Conservation (phyloP, 2,113 vertebrate species). For the Vulpes vulpes region DNA sequence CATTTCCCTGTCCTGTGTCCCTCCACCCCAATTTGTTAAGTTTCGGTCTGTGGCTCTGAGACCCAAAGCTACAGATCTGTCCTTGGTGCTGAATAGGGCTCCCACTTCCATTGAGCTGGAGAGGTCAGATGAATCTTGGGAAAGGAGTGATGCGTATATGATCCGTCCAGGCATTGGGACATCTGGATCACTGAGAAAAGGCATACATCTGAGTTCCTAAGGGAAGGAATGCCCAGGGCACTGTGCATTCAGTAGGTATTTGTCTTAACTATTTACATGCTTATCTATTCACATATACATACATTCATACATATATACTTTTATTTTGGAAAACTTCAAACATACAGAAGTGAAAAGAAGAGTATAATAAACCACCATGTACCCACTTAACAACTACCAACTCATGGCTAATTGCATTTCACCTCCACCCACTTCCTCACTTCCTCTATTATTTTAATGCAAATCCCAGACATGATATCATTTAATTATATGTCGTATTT, state of each 20-base stretch:
- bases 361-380: neutral
- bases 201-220: neutral
- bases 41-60: slow-evolving; percentile 63
- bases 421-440: slow-evolving; percentile 10
- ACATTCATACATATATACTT: neutral
- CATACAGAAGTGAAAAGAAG: neutral
- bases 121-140: neutral
- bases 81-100: slow-evolving; percentile 77
- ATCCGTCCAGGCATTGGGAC: neutral
- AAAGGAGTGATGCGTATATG: neutral
- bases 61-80: slow-evolving; percentile 47
- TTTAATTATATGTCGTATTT: slow-evolving; percentile 48
- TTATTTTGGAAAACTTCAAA: neutral
- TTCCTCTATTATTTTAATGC: slow-evolving; percentile 50
- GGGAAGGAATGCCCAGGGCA: neutral
- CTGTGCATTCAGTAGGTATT: neutral
- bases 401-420: neutral
- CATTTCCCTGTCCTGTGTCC: neutral
- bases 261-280: neutral
- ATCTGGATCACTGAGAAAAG: neutral
- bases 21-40: neutral
- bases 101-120: neutral
- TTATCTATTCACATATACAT: neutral
- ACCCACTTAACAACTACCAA: neutral
- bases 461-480: slow-evolving; percentile 58